These are phyloP conservation scores for Bugula neritina DNA, from an alignment of 2,888 invertebrate genomes.

Conservation along the genomic window DNA sequence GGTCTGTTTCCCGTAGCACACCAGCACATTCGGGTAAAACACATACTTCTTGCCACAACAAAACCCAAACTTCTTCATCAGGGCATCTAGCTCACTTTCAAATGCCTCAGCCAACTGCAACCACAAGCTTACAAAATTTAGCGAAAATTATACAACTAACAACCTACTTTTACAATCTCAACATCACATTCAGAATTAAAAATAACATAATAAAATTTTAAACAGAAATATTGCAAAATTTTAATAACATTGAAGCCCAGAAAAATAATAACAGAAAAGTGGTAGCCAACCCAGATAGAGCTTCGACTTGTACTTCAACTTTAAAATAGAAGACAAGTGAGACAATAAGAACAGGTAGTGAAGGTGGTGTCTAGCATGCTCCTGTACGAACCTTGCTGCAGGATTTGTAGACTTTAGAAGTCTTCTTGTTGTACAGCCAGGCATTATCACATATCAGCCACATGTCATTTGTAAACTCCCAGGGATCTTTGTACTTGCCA, in stretches of 20 bases:
- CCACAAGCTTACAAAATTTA: background rate
- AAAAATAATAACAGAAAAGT: no score
- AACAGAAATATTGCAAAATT: no score
- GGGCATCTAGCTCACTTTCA: constrained; percentile 93
- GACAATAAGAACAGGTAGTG: no score
- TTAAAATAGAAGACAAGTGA: no score
- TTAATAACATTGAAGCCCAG: no score
- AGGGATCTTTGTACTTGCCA: constrained; percentile 91
- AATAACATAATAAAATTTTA: no score
- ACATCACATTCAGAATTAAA: no score
- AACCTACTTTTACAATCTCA: no score
- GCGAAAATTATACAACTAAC: no score
- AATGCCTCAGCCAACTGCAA: constrained; percentile 93
- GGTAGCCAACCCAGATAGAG: no score
- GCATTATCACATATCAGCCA: constrained; percentile 99
- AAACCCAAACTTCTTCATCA: constrained; percentile 95
- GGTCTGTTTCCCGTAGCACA: constrained; percentile 95
- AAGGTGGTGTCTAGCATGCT: no score
- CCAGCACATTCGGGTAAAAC: constrained; percentile 96
- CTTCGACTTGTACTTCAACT: no score
- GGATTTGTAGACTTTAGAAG: constrained; percentile 92
- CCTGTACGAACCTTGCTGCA: constrained; percentile 90
- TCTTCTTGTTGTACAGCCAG: constrained; percentile 98
- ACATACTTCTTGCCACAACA: constrained; percentile 98
- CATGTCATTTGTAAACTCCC: constrained; percentile 98